phyloP scores from a whole-genome alignment of 2,113 vertebrate genomes.

The Neopipo cinnamomea region DNA sequence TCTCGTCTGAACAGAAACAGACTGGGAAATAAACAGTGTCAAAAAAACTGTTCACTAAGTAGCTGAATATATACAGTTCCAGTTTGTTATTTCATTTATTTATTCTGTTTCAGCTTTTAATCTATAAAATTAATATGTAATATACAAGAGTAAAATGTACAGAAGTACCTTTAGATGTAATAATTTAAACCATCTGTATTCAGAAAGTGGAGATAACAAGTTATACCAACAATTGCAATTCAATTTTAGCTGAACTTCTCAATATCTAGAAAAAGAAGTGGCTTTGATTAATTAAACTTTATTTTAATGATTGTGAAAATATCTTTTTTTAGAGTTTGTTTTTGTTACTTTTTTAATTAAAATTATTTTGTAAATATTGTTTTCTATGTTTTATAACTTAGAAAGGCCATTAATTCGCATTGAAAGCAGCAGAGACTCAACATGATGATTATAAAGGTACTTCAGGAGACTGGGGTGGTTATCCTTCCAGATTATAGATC shows the following conservation, averaged over 20 bases:
- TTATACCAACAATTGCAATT: slow-evolving; percentile 37
- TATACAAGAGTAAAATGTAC: slow-evolving; percentile 68
- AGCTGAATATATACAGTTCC: slow-evolving; percentile 31
- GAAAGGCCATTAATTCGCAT: slow-evolving; percentile 24
- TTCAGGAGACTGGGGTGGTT: neutral
- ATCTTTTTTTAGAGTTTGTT: slow-evolving; percentile 19
- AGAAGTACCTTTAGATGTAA: slow-evolving; percentile 61
- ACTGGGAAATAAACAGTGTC: neutral
- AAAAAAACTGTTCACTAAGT: slow-evolving; percentile 26
- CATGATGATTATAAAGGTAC: neutral
- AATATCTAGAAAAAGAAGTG: slow-evolving; percentile 29
- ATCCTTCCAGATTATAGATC: neutral
- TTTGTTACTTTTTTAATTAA: slow-evolving; percentile 61
- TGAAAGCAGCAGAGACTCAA: slow-evolving; percentile 18
- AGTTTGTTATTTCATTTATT: slow-evolving; percentile 61
- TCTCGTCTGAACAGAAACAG: slow-evolving; percentile 9
- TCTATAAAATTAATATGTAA: slow-evolving; percentile 66
- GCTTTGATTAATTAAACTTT: slow-evolving; percentile 48
- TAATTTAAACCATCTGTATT: slow-evolving; percentile 62
- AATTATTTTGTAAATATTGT: slow-evolving; percentile 68
- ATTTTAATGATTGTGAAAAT: slow-evolving; percentile 64
- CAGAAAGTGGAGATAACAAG: neutral
- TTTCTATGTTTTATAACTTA: slow-evolving; percentile 59
- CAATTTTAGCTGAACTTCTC: slow-evolving; percentile 22
- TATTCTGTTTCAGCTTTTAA: slow-evolving; percentile 64